Conservation (phyloP, 2,113 vertebrate genomes). For the Microtus ochrogaster region DNA sequence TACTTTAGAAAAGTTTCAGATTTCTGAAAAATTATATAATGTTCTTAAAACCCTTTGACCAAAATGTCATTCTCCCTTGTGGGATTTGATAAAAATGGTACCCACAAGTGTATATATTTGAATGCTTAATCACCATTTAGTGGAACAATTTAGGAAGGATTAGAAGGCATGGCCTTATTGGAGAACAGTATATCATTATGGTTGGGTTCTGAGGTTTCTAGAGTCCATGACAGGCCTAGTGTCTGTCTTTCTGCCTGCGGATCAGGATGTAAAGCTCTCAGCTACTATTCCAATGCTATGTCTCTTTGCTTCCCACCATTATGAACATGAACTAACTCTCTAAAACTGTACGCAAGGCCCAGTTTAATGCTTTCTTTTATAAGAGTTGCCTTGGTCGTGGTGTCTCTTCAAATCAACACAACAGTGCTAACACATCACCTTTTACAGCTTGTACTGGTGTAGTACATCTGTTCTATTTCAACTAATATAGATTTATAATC, state of each 20-base stretch:
- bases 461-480: not conserved
- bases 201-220: not conserved
- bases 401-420: not conserved
- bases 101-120: not conserved
- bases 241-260: not conserved
- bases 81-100: not conserved
- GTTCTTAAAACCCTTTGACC: not conserved
- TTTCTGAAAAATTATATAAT: not conserved
- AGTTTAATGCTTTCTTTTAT: not conserved
- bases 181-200: not conserved
- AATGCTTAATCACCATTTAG: not conserved
- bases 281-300: not conserved
- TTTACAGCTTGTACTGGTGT: not conserved
- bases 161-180: not conserved
- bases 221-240: no score
- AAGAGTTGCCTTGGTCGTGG: not conserved
- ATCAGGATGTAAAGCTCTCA: not conserved
- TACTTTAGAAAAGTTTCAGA: not conserved
- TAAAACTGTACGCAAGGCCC: not conserved
- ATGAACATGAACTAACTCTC: not conserved
- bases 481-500: not conserved
- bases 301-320: not conserved
- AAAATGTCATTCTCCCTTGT: not conserved
- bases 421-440: not conserved
- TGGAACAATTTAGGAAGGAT: not conserved